Conservation (phyloP, 1,140 invertebrate species). For the Drosophila grimshawi region DNA sequence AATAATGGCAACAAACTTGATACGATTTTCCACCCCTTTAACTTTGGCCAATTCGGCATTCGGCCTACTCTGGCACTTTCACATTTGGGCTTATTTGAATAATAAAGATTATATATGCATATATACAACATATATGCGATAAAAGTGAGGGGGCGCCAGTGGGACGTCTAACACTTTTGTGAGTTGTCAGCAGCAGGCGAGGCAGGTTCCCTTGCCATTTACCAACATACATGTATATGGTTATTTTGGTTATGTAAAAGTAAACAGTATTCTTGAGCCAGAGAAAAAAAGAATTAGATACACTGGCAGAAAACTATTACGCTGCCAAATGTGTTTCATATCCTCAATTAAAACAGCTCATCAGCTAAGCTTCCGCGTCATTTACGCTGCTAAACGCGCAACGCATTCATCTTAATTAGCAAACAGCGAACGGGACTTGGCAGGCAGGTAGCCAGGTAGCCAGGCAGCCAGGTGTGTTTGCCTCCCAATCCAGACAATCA, state of each 20-base stretch:
- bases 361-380: slow-evolving; percentile 66
- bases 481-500: not conserved
- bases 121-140: not conserved
- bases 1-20: not conserved
- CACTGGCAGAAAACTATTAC: slow-evolving; percentile 57
- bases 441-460: not conserved
- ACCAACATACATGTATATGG: not conserved
- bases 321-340: not conserved
- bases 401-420: slow-evolving; percentile 81
- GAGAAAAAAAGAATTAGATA: slow-evolving; percentile 23
- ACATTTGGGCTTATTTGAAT: slow-evolving; percentile 64
- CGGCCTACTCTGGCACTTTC: slow-evolving; percentile 15
- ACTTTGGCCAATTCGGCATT: slow-evolving; percentile 16
- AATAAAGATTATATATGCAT: slow-evolving; percentile 65
- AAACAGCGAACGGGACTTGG: not conserved
- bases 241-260: slow-evolving; percentile 11
- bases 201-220: slow-evolving; percentile 4
- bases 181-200: slow-evolving; percentile 31
- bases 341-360: slow-evolving; percentile 35
- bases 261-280: slow-evolving; percentile 21
- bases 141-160: not conserved
- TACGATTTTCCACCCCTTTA: slow-evolving; percentile 2
- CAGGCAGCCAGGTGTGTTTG: not conserved
- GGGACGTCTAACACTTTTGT: slow-evolving; percentile 6
- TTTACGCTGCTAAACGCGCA: slow-evolving; percentile 74